Conservation (phyloP, 2,888 invertebrate genomes). For the Alentia gelatinosa region DNA sequence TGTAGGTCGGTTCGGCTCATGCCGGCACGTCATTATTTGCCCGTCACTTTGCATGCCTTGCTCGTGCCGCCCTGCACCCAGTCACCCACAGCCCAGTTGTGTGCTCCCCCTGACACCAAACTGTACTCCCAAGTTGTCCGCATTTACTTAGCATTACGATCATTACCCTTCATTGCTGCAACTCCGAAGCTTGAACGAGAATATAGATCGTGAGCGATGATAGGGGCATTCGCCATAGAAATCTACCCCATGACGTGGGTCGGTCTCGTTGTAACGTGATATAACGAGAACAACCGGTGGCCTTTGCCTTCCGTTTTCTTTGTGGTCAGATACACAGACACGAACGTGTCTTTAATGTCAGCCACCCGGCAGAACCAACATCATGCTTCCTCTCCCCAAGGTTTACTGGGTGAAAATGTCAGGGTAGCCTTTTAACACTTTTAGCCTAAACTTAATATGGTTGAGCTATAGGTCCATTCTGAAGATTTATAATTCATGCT, state of each 20-base stretch:
- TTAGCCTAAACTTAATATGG: neutral
- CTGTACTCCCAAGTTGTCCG: neutral
- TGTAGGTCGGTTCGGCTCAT: too few relatives aligned
- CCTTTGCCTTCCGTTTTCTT: constrained; percentile 30
- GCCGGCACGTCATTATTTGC: constrained; percentile 4
- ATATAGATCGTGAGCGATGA: neutral
- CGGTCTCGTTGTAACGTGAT: constrained; percentile 10
- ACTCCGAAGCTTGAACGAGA: neutral
- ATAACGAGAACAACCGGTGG: constrained; percentile 26
- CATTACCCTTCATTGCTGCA: neutral
- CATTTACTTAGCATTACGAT: neutral
- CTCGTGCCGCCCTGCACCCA: neutral
- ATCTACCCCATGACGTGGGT: neutral
- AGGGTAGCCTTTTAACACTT: constrained; percentile 33
- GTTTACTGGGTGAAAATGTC: neutral
- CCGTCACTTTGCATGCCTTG: neutral
- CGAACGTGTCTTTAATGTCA: constrained; percentile 40
- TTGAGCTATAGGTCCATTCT: too few relatives aligned
- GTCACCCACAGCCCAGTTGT: neutral
- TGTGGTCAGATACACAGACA: constrained; percentile 40
- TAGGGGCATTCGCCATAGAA: neutral
- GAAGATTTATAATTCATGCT: too few relatives aligned
- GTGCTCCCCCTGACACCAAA: neutral
- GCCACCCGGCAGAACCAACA: neutral
- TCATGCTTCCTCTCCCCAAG: neutral